Evolutionary conservation across 2,888 invertebrate genomes (phyloP).

Genomic region (Ophion ventricosus): DNA sequence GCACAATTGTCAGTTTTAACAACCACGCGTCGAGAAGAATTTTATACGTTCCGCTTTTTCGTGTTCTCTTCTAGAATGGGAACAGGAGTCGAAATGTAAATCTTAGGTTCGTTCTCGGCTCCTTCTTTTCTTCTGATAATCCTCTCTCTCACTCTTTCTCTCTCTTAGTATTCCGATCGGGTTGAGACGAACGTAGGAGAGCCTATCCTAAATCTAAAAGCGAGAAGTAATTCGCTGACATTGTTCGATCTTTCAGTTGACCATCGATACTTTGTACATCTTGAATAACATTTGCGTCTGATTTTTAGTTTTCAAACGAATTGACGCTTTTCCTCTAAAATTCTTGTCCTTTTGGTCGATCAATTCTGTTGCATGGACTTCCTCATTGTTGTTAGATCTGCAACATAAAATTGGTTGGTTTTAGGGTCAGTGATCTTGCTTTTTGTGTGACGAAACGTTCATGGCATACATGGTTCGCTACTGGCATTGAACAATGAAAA

Average conservation of each 20-base stretch:
- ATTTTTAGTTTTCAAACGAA: not conserved
- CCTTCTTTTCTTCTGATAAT: slow-evolving; percentile 40
- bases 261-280: slow-evolving; percentile 58
- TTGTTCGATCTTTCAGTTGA: slow-evolving; percentile 70
- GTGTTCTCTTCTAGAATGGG: not conserved
- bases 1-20: slow-evolving; percentile 79
- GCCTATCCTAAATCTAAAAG: slow-evolving; percentile 79
- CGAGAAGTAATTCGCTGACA: slow-evolving; percentile 78
- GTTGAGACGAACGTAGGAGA: slow-evolving; percentile 51
- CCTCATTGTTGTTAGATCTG: slow-evolving; percentile 53
- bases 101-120: not conserved
- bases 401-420: slow-evolving; percentile 30
- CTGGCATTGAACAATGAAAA: not conserved
- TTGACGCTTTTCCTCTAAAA: not conserved
- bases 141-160: not conserved
- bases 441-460: not conserved
- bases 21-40: slow-evolving; percentile 70
- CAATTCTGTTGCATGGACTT: slow-evolving; percentile 10
- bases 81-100: not conserved
- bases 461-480: not conserved
- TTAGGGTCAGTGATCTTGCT: not conserved
- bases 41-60: not conserved
- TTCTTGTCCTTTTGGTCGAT: not conserved
- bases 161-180: slow-evolving; percentile 47
- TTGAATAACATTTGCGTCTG: slow-evolving; percentile 28